phyloP scores from a whole-genome alignment of 1,140 invertebrate species.

The Chionoecetes opilio region DNA sequence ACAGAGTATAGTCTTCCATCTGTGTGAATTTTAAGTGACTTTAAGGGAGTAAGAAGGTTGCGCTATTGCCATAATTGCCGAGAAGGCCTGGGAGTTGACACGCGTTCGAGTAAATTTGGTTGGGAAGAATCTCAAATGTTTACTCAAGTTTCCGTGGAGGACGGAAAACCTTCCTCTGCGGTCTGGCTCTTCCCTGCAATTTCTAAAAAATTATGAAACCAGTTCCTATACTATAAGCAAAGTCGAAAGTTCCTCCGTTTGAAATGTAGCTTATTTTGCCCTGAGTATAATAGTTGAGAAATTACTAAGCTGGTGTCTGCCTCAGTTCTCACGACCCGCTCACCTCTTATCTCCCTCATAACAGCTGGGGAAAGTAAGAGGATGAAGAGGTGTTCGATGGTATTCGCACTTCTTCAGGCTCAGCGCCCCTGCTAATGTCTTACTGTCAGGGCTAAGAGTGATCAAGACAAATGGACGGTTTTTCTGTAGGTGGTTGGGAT shows the following conservation, averaged over 20 bases:
- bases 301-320: slow-evolving; percentile 16
- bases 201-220: no score
- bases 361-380: background rate
- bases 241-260: background rate
- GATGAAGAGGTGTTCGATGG: background rate
- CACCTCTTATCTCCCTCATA: background rate
- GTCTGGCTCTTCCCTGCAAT: no score
- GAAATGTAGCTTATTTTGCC: background rate
- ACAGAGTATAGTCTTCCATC: background rate
- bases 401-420: slow-evolving; percentile 1
- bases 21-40: background rate
- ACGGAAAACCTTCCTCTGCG: background rate
- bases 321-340: background rate
- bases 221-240: no score
- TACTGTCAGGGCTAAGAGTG: background rate
- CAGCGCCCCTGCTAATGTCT: background rate
- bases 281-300: background rate
- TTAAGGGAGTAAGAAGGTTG: background rate
- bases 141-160: background rate
- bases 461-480: background rate
- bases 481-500: background rate
- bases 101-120: background rate
- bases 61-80: slow-evolving; percentile 3
- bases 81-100: background rate
- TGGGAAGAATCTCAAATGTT: background rate